Evolutionary conservation across 2,797 vertebrate genomes (phyloP).

Genomic region (Mormyrops attenuatus): DNA sequence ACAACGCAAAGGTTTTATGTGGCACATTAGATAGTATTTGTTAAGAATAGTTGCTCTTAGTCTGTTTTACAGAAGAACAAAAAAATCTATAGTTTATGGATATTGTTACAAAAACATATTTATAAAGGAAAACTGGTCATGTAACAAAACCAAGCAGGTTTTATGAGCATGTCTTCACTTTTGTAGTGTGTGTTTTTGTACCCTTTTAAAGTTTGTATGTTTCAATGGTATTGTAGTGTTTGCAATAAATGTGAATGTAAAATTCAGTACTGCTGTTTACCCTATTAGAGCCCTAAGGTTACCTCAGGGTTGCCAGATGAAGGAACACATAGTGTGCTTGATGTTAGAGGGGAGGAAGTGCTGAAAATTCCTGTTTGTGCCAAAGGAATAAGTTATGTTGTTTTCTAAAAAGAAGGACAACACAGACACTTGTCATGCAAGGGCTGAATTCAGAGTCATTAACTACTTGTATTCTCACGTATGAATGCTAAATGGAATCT

Average conservation of each 20-base stretch:
- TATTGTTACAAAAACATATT: conserved; percentile 2
- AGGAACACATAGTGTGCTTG: conserved; percentile 41
- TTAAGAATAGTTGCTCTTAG: conserved; percentile 25
- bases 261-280: conserved; percentile 43
- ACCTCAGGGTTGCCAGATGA: conserved; percentile 59
- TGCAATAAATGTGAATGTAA: conserved; percentile 33
- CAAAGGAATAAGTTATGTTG: conserved; percentile 38
- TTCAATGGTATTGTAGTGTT: conserved; percentile 37
- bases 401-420: neutral
- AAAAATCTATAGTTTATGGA: neutral
- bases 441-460: neutral
- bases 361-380: conserved; percentile 44
- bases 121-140: conserved; percentile 33
- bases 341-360: conserved; percentile 41
- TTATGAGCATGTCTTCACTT: conserved; percentile 59
- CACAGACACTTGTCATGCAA: neutral
- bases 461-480: neutral
- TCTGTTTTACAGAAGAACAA: conserved; percentile 27
- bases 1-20: conserved; percentile 25
- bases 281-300: conserved; percentile 50
- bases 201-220: conserved; percentile 48
- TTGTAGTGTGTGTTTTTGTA: conserved; percentile 55
- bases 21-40: neutral
- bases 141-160: conserved; percentile 31
- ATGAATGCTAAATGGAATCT: neutral